Percentiles rank a stretch among this genome's conserved stretches.
Conservation (phyloP, 2,888 invertebrate species). For the Drosophila peninsularis region DNA sequence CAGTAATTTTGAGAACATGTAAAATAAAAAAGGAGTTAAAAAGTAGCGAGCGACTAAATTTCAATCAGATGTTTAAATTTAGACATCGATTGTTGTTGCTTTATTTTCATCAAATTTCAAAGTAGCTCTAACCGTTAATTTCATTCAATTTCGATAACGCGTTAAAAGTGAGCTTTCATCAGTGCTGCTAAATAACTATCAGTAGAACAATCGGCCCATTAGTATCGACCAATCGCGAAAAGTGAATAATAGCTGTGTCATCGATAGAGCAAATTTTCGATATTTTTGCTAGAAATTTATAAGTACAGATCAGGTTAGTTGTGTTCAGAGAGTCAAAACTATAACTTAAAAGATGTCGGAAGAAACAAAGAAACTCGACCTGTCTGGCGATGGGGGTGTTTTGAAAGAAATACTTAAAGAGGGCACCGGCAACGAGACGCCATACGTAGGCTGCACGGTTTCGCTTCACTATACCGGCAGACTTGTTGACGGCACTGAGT, state of each 20-base stretch:
- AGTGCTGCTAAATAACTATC: background rate
- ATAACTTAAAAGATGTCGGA: constrained; percentile 62
- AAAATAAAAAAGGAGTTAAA: too few species aligned
- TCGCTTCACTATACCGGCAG: constrained; percentile 96
- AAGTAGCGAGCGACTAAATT: too few species aligned
- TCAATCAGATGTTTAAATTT: background rate
- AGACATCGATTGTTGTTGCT: background rate
- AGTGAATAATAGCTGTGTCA: constrained; percentile 10
- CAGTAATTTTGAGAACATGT: too few species aligned
- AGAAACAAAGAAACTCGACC: constrained; percentile 73
- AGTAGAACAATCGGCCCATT: background rate
- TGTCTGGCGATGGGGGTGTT: constrained; percentile 83
- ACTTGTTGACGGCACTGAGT: constrained; percentile 92
- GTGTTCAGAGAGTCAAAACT: constrained; percentile 26
- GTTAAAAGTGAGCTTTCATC: background rate
- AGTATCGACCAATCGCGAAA: constrained; percentile 20
- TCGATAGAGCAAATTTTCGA: constrained; percentile 29
- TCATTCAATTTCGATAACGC: background rate
- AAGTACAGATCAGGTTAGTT: constrained; percentile 33
- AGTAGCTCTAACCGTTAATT: background rate
- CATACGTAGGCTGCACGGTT: constrained; percentile 89
- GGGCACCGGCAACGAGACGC: constrained; percentile 90
- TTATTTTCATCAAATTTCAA: background rate
- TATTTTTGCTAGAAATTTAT: constrained; percentile 21
- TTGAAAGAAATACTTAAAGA: constrained; percentile 85